Percentiles rank a stretch among this genome's conserved stretches.
phyloP scores from a whole-genome alignment of 2,797 vertebrate species.

The Prionace glauca region DNA sequence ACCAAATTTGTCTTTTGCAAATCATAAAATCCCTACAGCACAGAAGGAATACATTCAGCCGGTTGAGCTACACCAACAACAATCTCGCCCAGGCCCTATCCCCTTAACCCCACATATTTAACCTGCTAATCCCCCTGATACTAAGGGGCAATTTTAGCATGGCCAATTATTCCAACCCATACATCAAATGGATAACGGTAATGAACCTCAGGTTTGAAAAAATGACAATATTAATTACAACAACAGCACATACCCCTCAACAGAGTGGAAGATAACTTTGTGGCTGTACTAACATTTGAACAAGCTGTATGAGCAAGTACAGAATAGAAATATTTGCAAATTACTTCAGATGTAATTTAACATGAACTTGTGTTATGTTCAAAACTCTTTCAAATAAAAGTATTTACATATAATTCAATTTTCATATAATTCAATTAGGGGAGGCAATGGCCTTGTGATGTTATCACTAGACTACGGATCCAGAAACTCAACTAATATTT shows the following conservation, averaged over 20 bases:
- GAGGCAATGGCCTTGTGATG: too few relatives aligned
- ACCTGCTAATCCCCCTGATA: too few relatives aligned
- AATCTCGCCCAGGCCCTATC: too few relatives aligned
- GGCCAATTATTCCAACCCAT: too few relatives aligned
- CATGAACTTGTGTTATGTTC: background rate
- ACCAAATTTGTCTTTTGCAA: background rate
- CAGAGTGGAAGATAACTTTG: background rate
- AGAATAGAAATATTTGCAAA: background rate
- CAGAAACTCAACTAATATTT: too few relatives aligned
- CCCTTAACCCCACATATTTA: too few relatives aligned
- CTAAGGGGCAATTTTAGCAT: too few relatives aligned
- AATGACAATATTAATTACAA: background rate
- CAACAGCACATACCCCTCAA: background rate
- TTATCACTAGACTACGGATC: too few relatives aligned
- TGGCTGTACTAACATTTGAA: background rate
- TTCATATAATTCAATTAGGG: too few relatives aligned
- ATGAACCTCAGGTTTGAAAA: background rate
- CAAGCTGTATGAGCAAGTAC: background rate
- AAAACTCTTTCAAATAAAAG: constrained; percentile 6
- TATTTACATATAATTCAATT: constrained; percentile 6
- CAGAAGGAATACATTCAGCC: too few relatives aligned
- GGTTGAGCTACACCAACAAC: too few relatives aligned
- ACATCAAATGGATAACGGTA: background rate
- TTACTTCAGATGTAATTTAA: background rate
- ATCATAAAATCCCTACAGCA: too few relatives aligned